phyloP scores from a whole-genome alignment of 1,140 invertebrate species.

The Tetragnatha versicolor region DNA sequence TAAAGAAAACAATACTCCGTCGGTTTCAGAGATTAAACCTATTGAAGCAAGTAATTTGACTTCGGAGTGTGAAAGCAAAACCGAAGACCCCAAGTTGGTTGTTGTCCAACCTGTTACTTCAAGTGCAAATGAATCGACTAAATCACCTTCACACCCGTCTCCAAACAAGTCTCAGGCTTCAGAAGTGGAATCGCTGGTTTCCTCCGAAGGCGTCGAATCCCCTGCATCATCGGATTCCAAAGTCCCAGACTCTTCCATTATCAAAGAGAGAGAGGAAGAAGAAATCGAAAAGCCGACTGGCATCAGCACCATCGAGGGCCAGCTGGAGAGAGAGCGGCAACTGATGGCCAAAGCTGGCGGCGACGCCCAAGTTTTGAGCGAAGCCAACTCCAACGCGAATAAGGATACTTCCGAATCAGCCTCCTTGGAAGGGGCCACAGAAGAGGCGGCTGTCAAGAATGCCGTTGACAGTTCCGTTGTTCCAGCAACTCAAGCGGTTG shows the following conservation, averaged over 20 bases:
- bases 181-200: conserved; percentile 13
- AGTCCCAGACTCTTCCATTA: conserved; percentile 3
- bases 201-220: background rate
- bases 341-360: conserved; percentile 28
- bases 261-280: conserved; percentile 32
- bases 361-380: conserved; percentile 11
- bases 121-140: background rate
- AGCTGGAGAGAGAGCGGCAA: conserved; percentile 37
- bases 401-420: conserved; percentile 25
- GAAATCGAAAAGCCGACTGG: conserved; percentile 32
- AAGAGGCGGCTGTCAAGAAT: conserved; percentile 51
- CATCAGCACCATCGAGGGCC: conserved; percentile 48
- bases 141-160: background rate
- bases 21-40: background rate
- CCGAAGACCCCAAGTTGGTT: background rate
- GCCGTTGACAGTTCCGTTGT: background rate
- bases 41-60: background rate
- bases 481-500: background rate
- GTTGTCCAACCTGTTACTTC: background rate
- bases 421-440: conserved; percentile 5
- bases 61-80: background rate
- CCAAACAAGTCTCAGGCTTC: background rate
- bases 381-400: background rate
- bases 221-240: background rate
- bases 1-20: background rate